A percentile compares a stretch with the other conserved stretches of the same genome.
Evolutionary conservation across 2,888 invertebrate genomes (phyloP).

Genomic region (Leptogaster cylindrica): DNA sequence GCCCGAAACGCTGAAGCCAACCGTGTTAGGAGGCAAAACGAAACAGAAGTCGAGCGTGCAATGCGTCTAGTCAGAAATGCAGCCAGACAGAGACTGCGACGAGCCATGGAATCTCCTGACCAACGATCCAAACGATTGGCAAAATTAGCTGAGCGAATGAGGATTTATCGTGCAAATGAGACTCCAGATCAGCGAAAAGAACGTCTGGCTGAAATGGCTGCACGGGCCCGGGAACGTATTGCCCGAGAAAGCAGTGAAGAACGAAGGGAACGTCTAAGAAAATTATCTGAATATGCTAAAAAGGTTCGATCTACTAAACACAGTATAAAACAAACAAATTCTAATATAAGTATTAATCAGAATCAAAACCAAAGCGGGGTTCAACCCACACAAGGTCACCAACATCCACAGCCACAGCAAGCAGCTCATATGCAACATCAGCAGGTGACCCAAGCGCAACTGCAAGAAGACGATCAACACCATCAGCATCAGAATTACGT

Average conservation of each 20-base stretch:
- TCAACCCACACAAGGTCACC: slow-evolving; percentile 50
- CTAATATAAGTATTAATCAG: slow-evolving; percentile 50
- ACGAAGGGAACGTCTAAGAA: slow-evolving; percentile 61
- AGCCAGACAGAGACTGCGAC: slow-evolving; percentile 59
- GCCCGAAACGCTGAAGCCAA: slow-evolving; percentile 61
- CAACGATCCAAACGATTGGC: slow-evolving; percentile 57
- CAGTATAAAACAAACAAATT: slow-evolving; percentile 55
- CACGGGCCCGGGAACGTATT: slow-evolving; percentile 59
- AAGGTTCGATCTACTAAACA: slow-evolving; percentile 63
- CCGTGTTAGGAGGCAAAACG: slow-evolving; percentile 60
- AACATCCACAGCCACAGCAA: slow-evolving; percentile 49
- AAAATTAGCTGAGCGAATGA: slow-evolving; percentile 61
- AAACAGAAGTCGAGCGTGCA: slow-evolving; percentile 59
- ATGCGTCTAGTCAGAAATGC: slow-evolving; percentile 61
- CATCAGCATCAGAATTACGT: slow-evolving; percentile 41
- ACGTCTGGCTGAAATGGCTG: slow-evolving; percentile 60
- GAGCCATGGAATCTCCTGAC: slow-evolving; percentile 61
- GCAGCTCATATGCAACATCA: slow-evolving; percentile 46
- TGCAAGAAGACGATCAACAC: slow-evolving; percentile 14
- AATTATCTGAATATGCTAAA: slow-evolving; percentile 62
- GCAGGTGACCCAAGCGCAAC: slow-evolving; percentile 47
- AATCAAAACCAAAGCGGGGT: slow-evolving; percentile 47
- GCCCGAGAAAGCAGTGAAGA: slow-evolving; percentile 59
- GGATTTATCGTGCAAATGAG: slow-evolving; percentile 60
- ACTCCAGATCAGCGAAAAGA: slow-evolving; percentile 59